These are phyloP conservation scores for Epirrhoe tristata DNA, from an alignment of 2,888 invertebrate species.

Conservation along the genomic window DNA sequence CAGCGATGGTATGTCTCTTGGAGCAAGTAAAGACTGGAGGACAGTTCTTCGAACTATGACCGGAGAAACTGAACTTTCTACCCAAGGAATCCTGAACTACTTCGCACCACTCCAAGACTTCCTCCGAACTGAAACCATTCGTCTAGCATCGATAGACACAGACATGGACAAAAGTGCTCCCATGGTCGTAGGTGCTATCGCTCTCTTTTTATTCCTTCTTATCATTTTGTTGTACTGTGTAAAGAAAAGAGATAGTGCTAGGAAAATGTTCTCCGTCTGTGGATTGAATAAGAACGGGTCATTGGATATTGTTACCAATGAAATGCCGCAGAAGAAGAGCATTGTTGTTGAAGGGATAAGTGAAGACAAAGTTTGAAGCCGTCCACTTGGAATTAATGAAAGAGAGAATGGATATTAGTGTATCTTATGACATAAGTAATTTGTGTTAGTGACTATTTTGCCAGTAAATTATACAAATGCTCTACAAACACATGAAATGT, in stretches of 20 bases:
- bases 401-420: not conserved
- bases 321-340: constrained; percentile 63
- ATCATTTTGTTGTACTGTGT: constrained; percentile 74
- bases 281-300: constrained; percentile 79
- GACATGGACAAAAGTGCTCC: constrained; percentile 75
- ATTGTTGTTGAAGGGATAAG: constrained; percentile 68
- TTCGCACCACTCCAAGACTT: constrained; percentile 67
- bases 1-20: constrained; percentile 78
- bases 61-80: constrained; percentile 73
- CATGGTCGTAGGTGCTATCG: constrained; percentile 71
- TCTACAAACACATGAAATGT: no score
- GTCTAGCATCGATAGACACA: constrained; percentile 53
- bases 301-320: constrained; percentile 74
- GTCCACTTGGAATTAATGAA: not conserved
- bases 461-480: no score
- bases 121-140: constrained; percentile 64
- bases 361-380: constrained; percentile 70
- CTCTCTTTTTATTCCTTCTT: constrained; percentile 64
- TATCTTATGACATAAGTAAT: not conserved
- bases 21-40: constrained; percentile 77
- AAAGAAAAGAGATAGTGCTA: constrained; percentile 67
- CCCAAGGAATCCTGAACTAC: constrained; percentile 72
- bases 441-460: no score
- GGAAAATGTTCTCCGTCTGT: constrained; percentile 66
- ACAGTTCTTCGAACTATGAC: constrained; percentile 73